Evolutionary conservation across 2,113 vertebrate genomes (phyloP).

Genomic region (Anolis carolinensis): DNA sequence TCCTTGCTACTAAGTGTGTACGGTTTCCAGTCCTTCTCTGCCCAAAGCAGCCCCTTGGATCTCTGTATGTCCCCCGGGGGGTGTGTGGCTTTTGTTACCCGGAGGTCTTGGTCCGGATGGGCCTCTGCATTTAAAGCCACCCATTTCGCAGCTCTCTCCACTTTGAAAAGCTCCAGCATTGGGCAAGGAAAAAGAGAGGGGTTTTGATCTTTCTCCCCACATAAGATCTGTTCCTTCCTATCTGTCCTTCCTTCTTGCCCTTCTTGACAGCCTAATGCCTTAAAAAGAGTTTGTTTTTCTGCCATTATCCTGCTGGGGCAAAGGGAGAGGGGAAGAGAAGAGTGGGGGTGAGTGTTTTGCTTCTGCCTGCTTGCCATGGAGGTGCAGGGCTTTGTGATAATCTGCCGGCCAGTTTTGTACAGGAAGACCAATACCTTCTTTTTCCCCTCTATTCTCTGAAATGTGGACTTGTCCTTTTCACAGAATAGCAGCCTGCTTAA

Average conservation of each 20-base stretch:
- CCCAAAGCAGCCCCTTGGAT: background rate
- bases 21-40: background rate
- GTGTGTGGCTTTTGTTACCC: background rate
- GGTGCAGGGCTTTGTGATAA: slow-evolving; percentile 61
- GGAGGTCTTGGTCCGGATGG: too few relatives aligned
- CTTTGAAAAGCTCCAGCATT: background rate
- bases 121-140: background rate
- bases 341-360: background rate
- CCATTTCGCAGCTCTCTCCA: background rate
- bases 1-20: background rate
- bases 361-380: slow-evolving; percentile 29
- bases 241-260: background rate
- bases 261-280: background rate
- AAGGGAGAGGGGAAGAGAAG: background rate
- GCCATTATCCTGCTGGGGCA: slow-evolving; percentile 38
- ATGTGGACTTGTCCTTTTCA: background rate
- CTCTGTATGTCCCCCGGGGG: background rate
- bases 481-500: background rate
- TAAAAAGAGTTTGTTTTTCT: slow-evolving; percentile 32
- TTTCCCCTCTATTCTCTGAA: background rate
- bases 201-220: slow-evolving; percentile 30
- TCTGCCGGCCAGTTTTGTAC: background rate
- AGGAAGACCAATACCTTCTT: too few relatives aligned
- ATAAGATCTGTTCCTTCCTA: background rate
- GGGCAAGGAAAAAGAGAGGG: background rate